Conservation (phyloP, 2,888 invertebrate genomes). For the Lasius platythorax region DNA sequence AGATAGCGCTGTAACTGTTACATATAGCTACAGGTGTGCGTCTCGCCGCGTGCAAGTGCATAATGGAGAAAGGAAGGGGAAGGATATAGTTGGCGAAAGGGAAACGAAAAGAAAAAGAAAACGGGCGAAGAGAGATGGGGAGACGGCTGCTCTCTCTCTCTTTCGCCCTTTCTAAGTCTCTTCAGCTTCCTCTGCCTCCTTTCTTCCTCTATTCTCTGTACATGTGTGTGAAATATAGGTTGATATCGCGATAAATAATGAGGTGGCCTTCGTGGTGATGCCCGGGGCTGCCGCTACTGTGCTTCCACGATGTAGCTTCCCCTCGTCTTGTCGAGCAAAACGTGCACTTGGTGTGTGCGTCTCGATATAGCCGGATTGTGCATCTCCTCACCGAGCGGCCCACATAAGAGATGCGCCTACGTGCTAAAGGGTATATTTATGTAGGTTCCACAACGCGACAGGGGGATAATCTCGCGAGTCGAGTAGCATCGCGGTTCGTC, state of each 20-base stretch:
- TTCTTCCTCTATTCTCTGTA: conserved; percentile 54
- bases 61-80: conserved; percentile 19
- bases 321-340: conserved; percentile 62
- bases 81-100: conserved; percentile 43
- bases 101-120: conserved; percentile 45
- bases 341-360: conserved; percentile 64
- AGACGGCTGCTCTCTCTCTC: background rate
- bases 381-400: conserved; percentile 46
- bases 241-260: conserved; percentile 85
- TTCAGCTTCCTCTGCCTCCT: conserved; percentile 39
- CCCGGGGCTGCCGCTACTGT: conserved; percentile 83
- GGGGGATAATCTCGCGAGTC: conserved; percentile 39
- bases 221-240: conserved; percentile 84
- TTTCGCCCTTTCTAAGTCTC: conserved; percentile 18
- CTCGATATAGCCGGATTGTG: conserved; percentile 46
- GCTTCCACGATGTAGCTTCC: conserved; percentile 74
- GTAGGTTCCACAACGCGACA: conserved; percentile 39
- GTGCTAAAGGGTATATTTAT: conserved; percentile 37
- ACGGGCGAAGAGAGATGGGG: conserved; percentile 27
- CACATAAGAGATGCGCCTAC: conserved; percentile 69
- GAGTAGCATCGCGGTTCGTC: conserved; percentile 42
- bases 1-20: conserved; percentile 27
- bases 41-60: conserved; percentile 48
- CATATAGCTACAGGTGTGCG: conserved; percentile 56
- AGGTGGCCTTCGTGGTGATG: conserved; percentile 83